Evolutionary conservation across 30 jellyfish, hydroid and myxozoan genomes (phyloP).

Genomic region (Pelagia noctiluca): DNA sequence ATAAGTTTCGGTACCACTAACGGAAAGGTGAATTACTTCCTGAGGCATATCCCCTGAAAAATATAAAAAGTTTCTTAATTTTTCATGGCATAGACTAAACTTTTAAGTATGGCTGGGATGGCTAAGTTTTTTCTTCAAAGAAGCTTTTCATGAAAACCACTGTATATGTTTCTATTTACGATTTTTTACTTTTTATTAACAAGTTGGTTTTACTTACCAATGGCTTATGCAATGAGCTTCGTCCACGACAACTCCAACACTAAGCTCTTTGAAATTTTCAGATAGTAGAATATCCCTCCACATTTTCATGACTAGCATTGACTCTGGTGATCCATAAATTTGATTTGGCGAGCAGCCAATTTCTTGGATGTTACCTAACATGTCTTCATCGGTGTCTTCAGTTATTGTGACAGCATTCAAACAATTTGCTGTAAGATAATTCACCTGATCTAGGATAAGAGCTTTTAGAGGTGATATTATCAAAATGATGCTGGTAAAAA

Average conservation of each 20-base stretch:
- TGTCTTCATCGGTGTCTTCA: conserved; percentile 44
- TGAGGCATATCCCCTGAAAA: conserved; percentile 9
- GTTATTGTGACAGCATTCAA: conserved; percentile 55
- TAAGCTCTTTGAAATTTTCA: neutral
- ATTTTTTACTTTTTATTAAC: neutral
- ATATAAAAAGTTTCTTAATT: too few species aligned
- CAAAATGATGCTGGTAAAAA: conserved; percentile 31
- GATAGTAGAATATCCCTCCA: conserved; percentile 22
- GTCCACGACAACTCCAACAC: neutral
- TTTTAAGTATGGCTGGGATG: neutral
- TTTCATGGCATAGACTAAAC: neutral
- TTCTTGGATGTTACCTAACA: conserved; percentile 14
- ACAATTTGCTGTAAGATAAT: conserved; percentile 17
- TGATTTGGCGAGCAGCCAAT: conserved; percentile 46
- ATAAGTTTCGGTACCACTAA: conserved; percentile 3
- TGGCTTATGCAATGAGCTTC: neutral
- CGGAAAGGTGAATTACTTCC: conserved; percentile 14
- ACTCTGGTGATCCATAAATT: conserved; percentile 34
- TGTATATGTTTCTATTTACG: neutral
- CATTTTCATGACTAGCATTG: conserved; percentile 34
- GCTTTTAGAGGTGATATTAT: conserved; percentile 36
- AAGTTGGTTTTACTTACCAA: neutral
- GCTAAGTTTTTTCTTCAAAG: too few species aligned
- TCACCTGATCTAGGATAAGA: conserved; percentile 32
- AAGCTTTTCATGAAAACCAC: too few species aligned